Conservation (phyloP, 2,797 vertebrate species). For the Syngnathus rostellatus region DNA sequence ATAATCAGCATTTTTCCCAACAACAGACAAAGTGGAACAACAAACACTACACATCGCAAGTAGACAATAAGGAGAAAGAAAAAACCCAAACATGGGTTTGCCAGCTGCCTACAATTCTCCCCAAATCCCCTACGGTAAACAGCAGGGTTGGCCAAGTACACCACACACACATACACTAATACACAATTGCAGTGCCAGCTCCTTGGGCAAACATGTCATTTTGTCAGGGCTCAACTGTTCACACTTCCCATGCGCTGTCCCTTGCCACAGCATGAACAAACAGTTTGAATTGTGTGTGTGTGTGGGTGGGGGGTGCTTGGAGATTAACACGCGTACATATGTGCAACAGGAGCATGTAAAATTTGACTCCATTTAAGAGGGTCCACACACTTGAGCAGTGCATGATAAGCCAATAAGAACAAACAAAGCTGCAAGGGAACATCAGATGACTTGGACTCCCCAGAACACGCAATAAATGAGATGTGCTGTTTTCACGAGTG, state of each 20-base stretch:
- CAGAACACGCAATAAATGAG: constrained; percentile 27
- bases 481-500: constrained; percentile 33
- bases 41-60: constrained; percentile 25
- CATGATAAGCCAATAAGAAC: constrained; percentile 15
- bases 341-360: constrained; percentile 37
- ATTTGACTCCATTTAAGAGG: constrained; percentile 38
- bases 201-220: constrained; percentile 63
- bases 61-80: constrained; percentile 20
- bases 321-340: constrained; percentile 9
- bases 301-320: too few relatives aligned
- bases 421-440: constrained; percentile 21
- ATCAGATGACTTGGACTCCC: constrained; percentile 22
- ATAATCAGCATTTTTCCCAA: constrained; percentile 31
- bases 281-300: background rate
- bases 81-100: constrained; percentile 29
- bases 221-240: constrained; percentile 58
- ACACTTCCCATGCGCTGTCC: constrained; percentile 52
- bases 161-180: constrained; percentile 22
- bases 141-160: constrained; percentile 47
- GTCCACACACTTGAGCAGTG: constrained; percentile 19
- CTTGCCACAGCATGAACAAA: constrained; percentile 30
- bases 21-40: constrained; percentile 35
- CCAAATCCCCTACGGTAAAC: constrained; percentile 59
- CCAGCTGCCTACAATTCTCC: constrained; percentile 59
- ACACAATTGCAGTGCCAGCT: constrained; percentile 54